Base-by-base conservation (phyloP, 2,888 invertebrate genomes). In the Diogma glabrata region DNA sequence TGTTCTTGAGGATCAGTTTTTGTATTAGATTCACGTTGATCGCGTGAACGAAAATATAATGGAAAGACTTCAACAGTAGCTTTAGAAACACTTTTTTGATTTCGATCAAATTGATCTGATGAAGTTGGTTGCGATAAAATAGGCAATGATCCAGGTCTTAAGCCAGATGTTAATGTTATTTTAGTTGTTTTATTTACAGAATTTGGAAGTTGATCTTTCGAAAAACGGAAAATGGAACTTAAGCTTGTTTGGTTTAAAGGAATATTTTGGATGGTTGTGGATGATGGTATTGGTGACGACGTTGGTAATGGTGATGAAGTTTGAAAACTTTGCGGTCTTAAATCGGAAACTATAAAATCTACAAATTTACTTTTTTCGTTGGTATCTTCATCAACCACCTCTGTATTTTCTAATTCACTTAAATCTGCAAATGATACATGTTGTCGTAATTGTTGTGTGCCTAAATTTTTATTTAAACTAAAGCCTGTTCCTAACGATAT, bases 241-340 rank as follows among this genome's bases (percentile, higher is more conserved):
- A n/a, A n/a, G n/a, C n/a, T n/a, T n/a, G n/a, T n/a, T n/a, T n/a
- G n/a, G n/a, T 22, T 43, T 20, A 23, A 43, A 22, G 22, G 43
- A 43, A 22, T 43, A 22, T 20, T 43, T n/a, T 43, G 43, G 22
- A 43, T 22, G 23, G 22, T 12, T 8, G 20, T 43, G 7, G 22
- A 10, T 43, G 20, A 9, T 43, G 43, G 43, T 43, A 22, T 19
- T 47, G 47, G 47, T 47, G 16, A 12, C 12, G 26, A 28, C 9
- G 28, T 47, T 30, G 67, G 60, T n/a, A n/a, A n/a, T 3, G 59
- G 69, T 59, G 65, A 61, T n/a, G n/a, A n/a, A n/a, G n/a, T n/a
- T 49, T 63, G 62, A 60, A 74, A 73, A 58, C 72, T 72, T 63
- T 72, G 67, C 40, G 69, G 69, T 62, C 62, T 60, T 3, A 64